Conservation (phyloP, 2,888 invertebrate species). For the Philereme vetulata region DNA sequence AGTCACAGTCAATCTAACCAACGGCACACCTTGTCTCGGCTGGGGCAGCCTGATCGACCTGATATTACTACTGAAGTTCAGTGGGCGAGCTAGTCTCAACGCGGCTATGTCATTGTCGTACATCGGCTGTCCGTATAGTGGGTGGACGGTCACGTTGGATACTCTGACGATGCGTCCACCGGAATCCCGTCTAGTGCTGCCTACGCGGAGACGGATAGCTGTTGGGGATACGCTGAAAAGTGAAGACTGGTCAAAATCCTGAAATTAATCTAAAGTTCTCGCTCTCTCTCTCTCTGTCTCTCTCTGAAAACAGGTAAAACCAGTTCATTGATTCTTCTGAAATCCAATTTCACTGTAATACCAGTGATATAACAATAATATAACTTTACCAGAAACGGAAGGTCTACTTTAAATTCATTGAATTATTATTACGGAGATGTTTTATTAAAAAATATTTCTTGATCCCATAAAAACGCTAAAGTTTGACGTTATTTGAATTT, state of each 20-base stretch:
- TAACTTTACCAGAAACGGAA: no score
- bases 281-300: no score
- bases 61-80: constrained; percentile 60
- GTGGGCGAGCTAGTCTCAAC: constrained; percentile 60
- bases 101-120: constrained; percentile 78
- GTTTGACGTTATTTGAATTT: no score
- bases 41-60: constrained; percentile 65
- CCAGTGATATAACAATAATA: no score
- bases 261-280: no score
- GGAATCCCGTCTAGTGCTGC: constrained; percentile 73
- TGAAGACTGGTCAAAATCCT: constrained; percentile 1
- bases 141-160: constrained; percentile 66
- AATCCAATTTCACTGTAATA: no score
- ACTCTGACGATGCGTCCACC: constrained; percentile 73
- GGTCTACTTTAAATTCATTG: no score
- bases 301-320: no score
- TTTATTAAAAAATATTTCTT: no score
- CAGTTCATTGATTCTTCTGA: no score
- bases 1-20: constrained; percentile 72
- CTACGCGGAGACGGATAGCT: constrained; percentile 68
- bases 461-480: no score
- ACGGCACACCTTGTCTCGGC: constrained; percentile 62
- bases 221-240: constrained; percentile 53
- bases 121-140: constrained; percentile 66
- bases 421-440: no score